Base-by-base conservation (phyloP, 30 jellyfish, hydroid and myxozoan species). In the Turritopsis dohrnii region DNA sequence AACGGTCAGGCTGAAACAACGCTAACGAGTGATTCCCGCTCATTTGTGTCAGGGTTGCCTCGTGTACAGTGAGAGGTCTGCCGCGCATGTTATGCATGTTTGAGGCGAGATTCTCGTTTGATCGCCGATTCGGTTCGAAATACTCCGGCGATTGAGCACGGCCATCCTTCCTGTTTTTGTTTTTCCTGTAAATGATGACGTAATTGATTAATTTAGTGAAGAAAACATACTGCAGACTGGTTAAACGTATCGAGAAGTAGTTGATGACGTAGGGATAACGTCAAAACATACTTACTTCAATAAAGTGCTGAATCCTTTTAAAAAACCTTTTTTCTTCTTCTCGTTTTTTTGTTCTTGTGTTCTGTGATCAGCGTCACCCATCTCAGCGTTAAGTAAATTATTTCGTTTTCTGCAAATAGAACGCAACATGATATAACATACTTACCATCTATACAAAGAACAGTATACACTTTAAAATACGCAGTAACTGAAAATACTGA, bases 281-380 rank as follows among this genome's bases (percentile, higher is more conserved):
- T 69, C 23, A 69, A n/a, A 69, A 0, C 7, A 21, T 16, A 71
- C 96, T 54, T 65, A 93, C 98, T 93, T 93, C n/a, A 94, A 76
- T 21, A 94, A 74, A 53, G 83, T 88, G 26, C 96, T 95, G 28
- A 94, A 72, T 75, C 99, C 99, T 84, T 94, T 94, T 82, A 94
- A 81, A 66, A 94, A 81, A 9, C 96, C 96, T 19, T 89, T 41
- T 77, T 81, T 89, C 79, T 89, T 89, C 77, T 85, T 94, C 52
- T 79, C 82, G 53, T 85, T 86, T n/a, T 69, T n/a, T 0, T 23
- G 28, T 9, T 69, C 31, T 69, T 69, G 77, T 0, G 77, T 8
- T n/a, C 81, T 24, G 54, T 54, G 77, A 25, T 65, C n/a, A 0
- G 85, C 75, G n/a, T 69, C 52, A 28, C 52, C 27, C 30, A 66